Conservation (phyloP, 1,140 invertebrate species). For the Mercenaria mercenaria region DNA sequence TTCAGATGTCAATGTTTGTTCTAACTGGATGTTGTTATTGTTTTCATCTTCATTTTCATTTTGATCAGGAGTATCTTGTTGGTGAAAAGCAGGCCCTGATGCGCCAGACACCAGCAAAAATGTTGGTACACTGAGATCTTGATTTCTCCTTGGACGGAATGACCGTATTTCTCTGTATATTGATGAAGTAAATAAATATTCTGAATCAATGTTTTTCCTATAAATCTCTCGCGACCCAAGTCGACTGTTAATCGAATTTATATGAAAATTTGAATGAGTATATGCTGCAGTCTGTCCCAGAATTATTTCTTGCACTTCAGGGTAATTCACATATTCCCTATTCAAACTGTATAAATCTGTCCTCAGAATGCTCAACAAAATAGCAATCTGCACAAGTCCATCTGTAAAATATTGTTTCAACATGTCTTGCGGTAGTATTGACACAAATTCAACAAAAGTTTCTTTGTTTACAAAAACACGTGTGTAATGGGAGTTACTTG, state of each 20-base stretch:
- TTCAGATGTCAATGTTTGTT: conserved; percentile 21
- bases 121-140: conserved; percentile 83
- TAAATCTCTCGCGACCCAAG: conserved; percentile 56
- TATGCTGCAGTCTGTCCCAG: conserved; percentile 84
- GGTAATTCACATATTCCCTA: conserved; percentile 86
- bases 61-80: conserved; percentile 12
- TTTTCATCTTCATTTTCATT: conserved; percentile 53
- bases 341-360: conserved; percentile 90
- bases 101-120: conserved; percentile 36
- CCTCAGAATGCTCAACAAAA: conserved; percentile 92
- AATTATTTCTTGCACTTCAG: conserved; percentile 84
- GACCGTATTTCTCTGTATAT: conserved; percentile 92
- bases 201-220: conserved; percentile 90
- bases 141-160: conserved; percentile 88
- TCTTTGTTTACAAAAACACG: conserved; percentile 25
- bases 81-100: conserved; percentile 7
- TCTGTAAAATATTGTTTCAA: conserved; percentile 87
- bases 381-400: conserved; percentile 92
- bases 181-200: conserved; percentile 82
- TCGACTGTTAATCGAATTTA: conserved; percentile 35
- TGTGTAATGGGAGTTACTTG: conserved; percentile 52
- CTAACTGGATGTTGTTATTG: conserved; percentile 21
- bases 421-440: conserved; percentile 65
- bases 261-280: conserved; percentile 85
- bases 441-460: neutral